Conservation (phyloP, 2,797 vertebrate species). For the Columba guinea region DNA sequence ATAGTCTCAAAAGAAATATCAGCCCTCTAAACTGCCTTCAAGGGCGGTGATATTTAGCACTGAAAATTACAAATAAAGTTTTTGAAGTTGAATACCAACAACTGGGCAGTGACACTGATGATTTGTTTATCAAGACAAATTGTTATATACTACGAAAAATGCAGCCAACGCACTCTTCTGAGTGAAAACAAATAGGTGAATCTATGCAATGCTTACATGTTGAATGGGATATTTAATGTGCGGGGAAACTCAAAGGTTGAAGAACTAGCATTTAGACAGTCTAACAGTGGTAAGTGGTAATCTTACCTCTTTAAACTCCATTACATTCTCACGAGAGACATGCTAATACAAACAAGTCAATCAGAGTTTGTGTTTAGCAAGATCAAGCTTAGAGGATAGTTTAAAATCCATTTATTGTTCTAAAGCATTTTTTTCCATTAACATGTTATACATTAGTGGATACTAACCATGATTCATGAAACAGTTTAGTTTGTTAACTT, state of each 20-base stretch:
- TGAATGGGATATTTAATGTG: conserved; percentile 86
- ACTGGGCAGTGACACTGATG: conserved; percentile 89
- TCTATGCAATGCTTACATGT: conserved; percentile 87
- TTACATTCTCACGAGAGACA: conserved; percentile 95
- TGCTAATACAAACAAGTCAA: conserved; percentile 92
- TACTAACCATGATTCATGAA: conserved; percentile 89
- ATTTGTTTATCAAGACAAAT: conserved; percentile 87
- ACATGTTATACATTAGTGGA: conserved; percentile 90
- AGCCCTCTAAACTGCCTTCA: conserved; percentile 92
- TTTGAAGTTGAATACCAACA: conserved; percentile 90
- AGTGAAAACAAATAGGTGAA: conserved; percentile 90
- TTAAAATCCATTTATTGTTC: conserved; percentile 95
- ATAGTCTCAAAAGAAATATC: conserved; percentile 98
- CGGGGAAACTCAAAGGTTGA: conserved; percentile 85
- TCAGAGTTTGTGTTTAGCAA: conserved; percentile 97
- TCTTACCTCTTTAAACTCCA: conserved; percentile 99
- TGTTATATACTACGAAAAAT: conserved; percentile 83
- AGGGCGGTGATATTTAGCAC: conserved; percentile 90
- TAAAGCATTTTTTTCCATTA: conserved; percentile 90
- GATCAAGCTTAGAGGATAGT: conserved; percentile 93
- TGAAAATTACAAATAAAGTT: conserved; percentile 92
- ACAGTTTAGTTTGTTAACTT: conserved; percentile 91
- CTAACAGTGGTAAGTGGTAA: conserved; percentile 89
- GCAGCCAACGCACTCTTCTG: conserved; percentile 84
- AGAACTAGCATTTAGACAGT: conserved; percentile 87